Conservation (phyloP, 2,888 invertebrate genomes). For the Sicus ferrugineus region DNA sequence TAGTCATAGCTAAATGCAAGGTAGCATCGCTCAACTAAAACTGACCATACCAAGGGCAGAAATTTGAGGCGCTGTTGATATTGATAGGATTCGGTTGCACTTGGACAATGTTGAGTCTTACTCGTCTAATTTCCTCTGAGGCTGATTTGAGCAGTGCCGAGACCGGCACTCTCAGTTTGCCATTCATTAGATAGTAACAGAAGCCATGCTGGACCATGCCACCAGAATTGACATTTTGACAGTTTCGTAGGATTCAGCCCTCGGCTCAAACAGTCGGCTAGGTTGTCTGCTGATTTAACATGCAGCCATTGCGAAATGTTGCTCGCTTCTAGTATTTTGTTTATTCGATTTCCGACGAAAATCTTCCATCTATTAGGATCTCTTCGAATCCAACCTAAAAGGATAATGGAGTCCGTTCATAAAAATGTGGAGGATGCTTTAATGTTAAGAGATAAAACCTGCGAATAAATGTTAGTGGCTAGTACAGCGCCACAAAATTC, state of each 20-base stretch:
- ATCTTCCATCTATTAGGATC: constrained; percentile 25
- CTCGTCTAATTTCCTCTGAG: background rate
- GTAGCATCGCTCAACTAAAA: background rate
- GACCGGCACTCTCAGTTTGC: background rate
- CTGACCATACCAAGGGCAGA: constrained; percentile 13
- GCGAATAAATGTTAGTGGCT: constrained; percentile 5
- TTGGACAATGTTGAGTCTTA: background rate
- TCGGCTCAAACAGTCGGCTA: constrained; percentile 10
- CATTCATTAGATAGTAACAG: background rate
- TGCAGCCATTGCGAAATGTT: constrained; percentile 2
- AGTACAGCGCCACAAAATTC: background rate
- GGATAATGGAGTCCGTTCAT: constrained; percentile 23
- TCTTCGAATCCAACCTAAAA: constrained; percentile 29
- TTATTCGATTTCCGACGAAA: constrained; percentile 14
- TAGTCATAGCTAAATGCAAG: constrained; percentile 9
- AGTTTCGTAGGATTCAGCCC: constrained; percentile 1
- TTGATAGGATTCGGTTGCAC: constrained; percentile 1
- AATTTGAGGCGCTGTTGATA: background rate
- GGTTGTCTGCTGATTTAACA: constrained; percentile 8
- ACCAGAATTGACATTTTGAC: background rate
- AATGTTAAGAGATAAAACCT: constrained; percentile 1
- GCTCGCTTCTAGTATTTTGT: constrained; percentile 1
- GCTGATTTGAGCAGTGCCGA: background rate
- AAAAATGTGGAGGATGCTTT: constrained; percentile 1
- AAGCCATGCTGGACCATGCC: background rate